Percentiles rank a stretch among this genome's conserved stretches.
phyloP scores from a whole-genome alignment of 2,797 vertebrate genomes.

The Streptopelia turtur region DNA sequence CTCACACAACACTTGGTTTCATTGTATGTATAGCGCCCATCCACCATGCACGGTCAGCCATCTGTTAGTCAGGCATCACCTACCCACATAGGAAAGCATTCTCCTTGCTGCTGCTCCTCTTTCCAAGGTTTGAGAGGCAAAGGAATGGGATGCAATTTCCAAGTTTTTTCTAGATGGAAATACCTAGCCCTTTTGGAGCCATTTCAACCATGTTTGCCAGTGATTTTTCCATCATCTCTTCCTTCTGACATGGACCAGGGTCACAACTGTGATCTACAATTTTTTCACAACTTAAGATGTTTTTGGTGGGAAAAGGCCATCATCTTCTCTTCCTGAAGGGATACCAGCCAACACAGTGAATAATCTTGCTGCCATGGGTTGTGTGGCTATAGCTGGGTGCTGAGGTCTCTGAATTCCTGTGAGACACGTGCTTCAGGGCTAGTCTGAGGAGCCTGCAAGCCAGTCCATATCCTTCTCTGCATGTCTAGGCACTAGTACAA shows the following conservation, averaged over 20 bases:
- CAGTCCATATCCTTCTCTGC: not conserved
- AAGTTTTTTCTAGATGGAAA: not conserved
- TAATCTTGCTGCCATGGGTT: not conserved
- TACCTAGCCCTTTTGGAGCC: not conserved
- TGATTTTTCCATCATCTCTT: not conserved
- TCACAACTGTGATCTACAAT: not conserved
- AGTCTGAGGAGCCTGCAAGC: not conserved
- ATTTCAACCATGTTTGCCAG: not conserved
- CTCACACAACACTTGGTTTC: not conserved
- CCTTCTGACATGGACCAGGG: not conserved
- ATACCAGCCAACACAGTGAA: not conserved
- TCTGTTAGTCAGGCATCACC: not conserved
- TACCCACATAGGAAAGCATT: not conserved
- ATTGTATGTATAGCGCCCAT: not conserved
- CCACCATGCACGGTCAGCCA: not conserved
- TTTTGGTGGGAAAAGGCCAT: not conserved
- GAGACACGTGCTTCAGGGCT: not conserved
- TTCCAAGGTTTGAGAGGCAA: not conserved
- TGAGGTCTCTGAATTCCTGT: not conserved
- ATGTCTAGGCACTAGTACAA: not conserved
- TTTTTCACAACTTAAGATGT: not conserved
- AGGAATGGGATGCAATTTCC: not conserved
- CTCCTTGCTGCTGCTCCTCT: fast-evolving
- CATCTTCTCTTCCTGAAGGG: not conserved
- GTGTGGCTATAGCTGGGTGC: not conserved